Conservation (phyloP, 2,888 invertebrate species). For the Hydrotaea cyrtoneurina region DNA sequence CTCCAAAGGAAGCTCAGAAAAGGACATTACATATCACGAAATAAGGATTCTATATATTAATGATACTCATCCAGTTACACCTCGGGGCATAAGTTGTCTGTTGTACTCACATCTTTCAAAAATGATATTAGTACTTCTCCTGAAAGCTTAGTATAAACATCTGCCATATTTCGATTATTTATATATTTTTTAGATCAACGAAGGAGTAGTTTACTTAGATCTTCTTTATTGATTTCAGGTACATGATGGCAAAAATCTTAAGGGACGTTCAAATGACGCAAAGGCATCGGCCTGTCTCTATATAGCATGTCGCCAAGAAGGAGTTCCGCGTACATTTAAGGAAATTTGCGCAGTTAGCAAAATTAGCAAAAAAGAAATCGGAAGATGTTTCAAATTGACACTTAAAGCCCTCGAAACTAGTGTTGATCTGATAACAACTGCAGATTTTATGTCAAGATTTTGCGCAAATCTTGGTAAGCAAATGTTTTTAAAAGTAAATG, state of each 20-base stretch:
- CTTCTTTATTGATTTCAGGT: slow-evolving; percentile 81
- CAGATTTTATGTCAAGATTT: slow-evolving; percentile 99
- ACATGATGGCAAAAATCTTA: slow-evolving; percentile 96
- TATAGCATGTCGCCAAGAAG: slow-evolving; percentile 99
- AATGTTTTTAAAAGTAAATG: background rate
- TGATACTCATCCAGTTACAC: too few species aligned
- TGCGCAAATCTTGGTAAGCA: slow-evolving; percentile 92
- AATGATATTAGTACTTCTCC: too few species aligned
- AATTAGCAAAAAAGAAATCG: slow-evolving; percentile 99
- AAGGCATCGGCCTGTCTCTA: slow-evolving; percentile 99
- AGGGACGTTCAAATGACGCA: slow-evolving; percentile 98
- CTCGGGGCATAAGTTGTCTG: too few species aligned
- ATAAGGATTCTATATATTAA: too few species aligned
- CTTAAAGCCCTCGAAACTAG: slow-evolving; percentile 97
- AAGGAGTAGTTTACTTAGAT: background rate
- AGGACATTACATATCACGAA: too few species aligned
- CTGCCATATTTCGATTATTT: too few species aligned
- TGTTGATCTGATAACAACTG: slow-evolving; percentile 98
- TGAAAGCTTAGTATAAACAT: too few species aligned
- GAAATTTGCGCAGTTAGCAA: slow-evolving; percentile 99
- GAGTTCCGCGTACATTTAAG: slow-evolving; percentile 99
- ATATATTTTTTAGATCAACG: too few species aligned
- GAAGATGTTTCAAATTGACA: slow-evolving; percentile 98
- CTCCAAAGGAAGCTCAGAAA: too few species aligned
- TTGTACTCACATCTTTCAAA: too few species aligned